Conservation (phyloP, 1,140 invertebrate genomes). For the Euura saliciscinereae region DNA sequence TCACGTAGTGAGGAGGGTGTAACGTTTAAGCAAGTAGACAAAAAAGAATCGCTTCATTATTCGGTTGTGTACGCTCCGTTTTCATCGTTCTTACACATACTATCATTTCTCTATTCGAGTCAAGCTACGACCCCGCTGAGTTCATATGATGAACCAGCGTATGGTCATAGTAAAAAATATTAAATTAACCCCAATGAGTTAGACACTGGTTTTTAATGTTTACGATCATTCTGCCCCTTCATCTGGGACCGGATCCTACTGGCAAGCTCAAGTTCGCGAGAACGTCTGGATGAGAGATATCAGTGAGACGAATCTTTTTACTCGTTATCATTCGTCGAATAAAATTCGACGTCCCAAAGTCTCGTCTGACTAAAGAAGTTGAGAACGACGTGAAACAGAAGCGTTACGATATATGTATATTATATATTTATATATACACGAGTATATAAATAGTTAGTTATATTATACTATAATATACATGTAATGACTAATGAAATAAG, state of each 20-base stretch:
- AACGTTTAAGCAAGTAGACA: neutral
- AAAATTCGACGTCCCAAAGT: neutral
- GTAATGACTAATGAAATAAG: neutral
- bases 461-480: neutral
- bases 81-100: slow-evolving; percentile 3
- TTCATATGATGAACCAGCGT: too few relatives aligned
- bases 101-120: too few relatives aligned
- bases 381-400: neutral
- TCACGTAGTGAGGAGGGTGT: slow-evolving; percentile 2
- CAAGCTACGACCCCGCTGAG: too few relatives aligned
- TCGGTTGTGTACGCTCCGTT: slow-evolving; percentile 1
- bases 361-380: neutral
- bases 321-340: neutral
- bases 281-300: too few relatives aligned
- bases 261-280: too few relatives aligned
- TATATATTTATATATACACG: neutral
- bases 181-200: too few relatives aligned
- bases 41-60: neutral
- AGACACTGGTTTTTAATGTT: too few relatives aligned
- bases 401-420: neutral
- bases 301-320: too few relatives aligned
- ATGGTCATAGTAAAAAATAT: too few relatives aligned
- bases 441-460: too few relatives aligned
- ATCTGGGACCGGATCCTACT: too few relatives aligned
- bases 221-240: too few relatives aligned